Base-by-base conservation (phyloP, 2,888 invertebrate species). In the Xylota sylvarum region DNA sequence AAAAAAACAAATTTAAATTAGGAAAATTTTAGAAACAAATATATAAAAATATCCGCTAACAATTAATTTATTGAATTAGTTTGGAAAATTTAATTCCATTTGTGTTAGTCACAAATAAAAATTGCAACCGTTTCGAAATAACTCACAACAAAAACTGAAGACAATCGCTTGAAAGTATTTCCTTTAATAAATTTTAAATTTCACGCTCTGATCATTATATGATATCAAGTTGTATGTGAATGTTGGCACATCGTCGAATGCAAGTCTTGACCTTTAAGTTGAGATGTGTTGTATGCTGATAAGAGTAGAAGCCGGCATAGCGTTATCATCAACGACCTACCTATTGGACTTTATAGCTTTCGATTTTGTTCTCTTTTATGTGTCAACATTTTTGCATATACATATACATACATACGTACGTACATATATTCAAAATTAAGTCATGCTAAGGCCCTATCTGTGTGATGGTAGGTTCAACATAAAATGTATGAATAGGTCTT, bases 181-280 rank as follows among this genome's bases (percentile, higher is more conserved):
- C 27, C 50, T 77, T 82, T 77, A 72, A 72, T 65, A 60, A 76
- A 62, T 37, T 35, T 30, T 62, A 7, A 23, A 27, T 58, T 5
- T 46, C 56, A 12, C 17, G 12, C 46, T 77, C 30, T 10, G 55
- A 58, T 30, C 37, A 10, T 40, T 46, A 62, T 48, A 46, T 35
- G 69, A 69, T 35, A 48, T 12, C 10, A 27, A 32, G 6, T 48
- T 35, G 52, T 37, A 0, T 74, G 19, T 62, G 43, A 46, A 5
- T 27, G 23, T 62, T 7, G 35, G 10, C 23, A 78, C 56, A 64
- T 70, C 79, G 37, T 64, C 35, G 35, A 55, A 78, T 79, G 70
- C 79, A 79, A 70, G 62, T 79, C 79, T 72, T 79, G 79, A 79
- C 79, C 79, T 79, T 70, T 79, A 79, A 79, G 78, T 64, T 35